Percentiles rank a stretch among this genome's conserved stretches.
Evolutionary conservation across 2,797 vertebrate genomes (phyloP).

Genomic region (Pteronotus mesoamericanus): DNA sequence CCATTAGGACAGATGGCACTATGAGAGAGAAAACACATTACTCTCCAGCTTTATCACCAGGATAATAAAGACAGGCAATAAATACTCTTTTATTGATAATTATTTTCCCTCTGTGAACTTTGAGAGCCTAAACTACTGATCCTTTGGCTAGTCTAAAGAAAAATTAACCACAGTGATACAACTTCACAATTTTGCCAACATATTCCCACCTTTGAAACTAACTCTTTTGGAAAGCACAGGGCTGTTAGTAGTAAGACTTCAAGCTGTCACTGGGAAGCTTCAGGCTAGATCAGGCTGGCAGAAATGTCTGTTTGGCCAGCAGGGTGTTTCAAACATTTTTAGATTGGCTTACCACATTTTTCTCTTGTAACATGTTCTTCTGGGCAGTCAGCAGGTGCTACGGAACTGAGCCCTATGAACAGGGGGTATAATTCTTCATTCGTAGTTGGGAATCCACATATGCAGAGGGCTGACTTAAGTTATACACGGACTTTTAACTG

Average conservation of each 20-base stretch:
- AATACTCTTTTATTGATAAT: constrained; percentile 45
- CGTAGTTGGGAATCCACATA: background rate
- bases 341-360: background rate
- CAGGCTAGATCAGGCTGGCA: background rate
- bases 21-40: constrained; percentile 45
- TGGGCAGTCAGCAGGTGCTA: background rate
- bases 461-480: background rate
- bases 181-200: background rate
- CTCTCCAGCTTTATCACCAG: constrained; percentile 49
- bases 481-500: background rate
- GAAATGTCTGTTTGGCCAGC: background rate
- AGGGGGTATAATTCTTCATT: background rate
- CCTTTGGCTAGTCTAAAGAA: constrained; percentile 29
- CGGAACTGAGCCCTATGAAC: background rate
- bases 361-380: background rate
- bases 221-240: background rate
- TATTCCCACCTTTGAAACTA: background rate
- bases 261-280: background rate
- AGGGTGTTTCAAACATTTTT: background rate
- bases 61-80: constrained; percentile 55
- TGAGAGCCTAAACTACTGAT: constrained; percentile 49
- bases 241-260: background rate
- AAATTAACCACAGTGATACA: background rate
- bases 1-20: constrained; percentile 43
- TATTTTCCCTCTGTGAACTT: constrained; percentile 64